Evolutionary conservation across 2,113 vertebrate genomes (phyloP).

Genomic region (Embiotoca jacksoni): DNA sequence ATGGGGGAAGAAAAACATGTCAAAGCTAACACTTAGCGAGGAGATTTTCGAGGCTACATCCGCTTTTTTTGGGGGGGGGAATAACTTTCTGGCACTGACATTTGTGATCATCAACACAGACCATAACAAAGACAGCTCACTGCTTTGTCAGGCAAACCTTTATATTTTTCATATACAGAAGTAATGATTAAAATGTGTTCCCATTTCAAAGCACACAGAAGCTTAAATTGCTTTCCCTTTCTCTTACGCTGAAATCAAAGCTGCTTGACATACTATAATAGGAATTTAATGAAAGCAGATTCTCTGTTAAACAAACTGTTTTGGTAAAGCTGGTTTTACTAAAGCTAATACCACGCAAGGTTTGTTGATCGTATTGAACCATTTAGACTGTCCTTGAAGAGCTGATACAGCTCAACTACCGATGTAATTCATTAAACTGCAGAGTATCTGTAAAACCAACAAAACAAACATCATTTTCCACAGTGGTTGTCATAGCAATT

Average conservation of each 20-base stretch:
- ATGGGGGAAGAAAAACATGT: constrained; percentile 79
- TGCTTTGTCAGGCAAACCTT: background rate
- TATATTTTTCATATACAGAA: background rate
- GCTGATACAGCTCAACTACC: background rate
- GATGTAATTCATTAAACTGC: background rate
- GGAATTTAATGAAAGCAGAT: too few relatives aligned
- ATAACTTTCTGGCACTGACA: constrained; percentile 23
- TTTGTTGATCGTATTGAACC: background rate
- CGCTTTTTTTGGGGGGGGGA: constrained; percentile 33
- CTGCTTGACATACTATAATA: too few relatives aligned
- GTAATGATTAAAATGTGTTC: background rate
- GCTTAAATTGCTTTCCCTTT: background rate
- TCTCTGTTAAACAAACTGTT: too few relatives aligned
- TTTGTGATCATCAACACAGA: constrained; percentile 35
- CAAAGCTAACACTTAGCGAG: constrained; percentile 70
- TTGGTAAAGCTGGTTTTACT: too few relatives aligned
- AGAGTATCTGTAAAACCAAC: background rate
- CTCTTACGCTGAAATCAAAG: too few relatives aligned
- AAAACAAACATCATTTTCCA: background rate
- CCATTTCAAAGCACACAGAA: background rate
- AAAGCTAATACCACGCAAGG: background rate
- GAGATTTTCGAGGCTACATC: constrained; percentile 58
- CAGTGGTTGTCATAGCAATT: background rate
- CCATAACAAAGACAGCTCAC: background rate
- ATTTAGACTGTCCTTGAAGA: too few relatives aligned